Percentiles rank a stretch among this genome's conserved stretches.
phyloP scores from a whole-genome alignment of 2,888 invertebrate genomes.

The Psylliodes chrysocephalus region DNA sequence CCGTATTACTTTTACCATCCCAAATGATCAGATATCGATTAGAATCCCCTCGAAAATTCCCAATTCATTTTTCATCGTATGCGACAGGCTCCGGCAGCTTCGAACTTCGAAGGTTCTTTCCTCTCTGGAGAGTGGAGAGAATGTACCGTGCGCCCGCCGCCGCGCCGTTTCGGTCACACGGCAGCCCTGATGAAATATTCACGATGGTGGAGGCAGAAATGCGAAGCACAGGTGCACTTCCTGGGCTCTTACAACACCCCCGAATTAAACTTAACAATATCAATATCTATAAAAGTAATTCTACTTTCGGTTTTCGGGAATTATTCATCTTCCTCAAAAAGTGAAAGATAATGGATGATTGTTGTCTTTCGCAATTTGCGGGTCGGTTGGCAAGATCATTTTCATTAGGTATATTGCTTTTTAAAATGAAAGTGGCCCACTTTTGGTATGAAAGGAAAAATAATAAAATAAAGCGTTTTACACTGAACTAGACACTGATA shows the following conservation, averaged over 20 bases:
- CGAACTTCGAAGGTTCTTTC: constrained; percentile 12
- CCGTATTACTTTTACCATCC: neutral
- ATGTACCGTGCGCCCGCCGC: constrained; percentile 6
- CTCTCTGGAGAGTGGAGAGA: constrained; percentile 23
- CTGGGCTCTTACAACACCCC: constrained; percentile 54
- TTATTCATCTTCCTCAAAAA: constrained; percentile 49
- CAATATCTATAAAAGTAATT: constrained; percentile 61
- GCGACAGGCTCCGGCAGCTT: constrained; percentile 9
- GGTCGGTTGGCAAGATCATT: neutral
- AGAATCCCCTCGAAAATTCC: constrained; percentile 22
- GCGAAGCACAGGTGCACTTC: constrained; percentile 60
- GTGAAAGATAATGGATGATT: constrained; percentile 34
- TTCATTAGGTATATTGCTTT: neutral
- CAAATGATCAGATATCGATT: constrained; percentile 35
- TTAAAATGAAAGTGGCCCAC: no score
- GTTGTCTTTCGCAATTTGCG: constrained; percentile 22
- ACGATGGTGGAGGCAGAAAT: constrained; percentile 36
- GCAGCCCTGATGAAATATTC: constrained; percentile 53
- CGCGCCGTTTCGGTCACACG: constrained; percentile 34
- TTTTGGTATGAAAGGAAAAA: no score
- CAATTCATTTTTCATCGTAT: constrained; percentile 33
- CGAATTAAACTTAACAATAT: constrained; percentile 62
- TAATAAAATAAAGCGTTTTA: no score
- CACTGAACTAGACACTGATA: no score
- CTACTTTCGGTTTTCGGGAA: constrained; percentile 57